Base-by-base conservation (phyloP, 2,888 invertebrate genomes). In the Alloscopus bannaensis region DNA sequence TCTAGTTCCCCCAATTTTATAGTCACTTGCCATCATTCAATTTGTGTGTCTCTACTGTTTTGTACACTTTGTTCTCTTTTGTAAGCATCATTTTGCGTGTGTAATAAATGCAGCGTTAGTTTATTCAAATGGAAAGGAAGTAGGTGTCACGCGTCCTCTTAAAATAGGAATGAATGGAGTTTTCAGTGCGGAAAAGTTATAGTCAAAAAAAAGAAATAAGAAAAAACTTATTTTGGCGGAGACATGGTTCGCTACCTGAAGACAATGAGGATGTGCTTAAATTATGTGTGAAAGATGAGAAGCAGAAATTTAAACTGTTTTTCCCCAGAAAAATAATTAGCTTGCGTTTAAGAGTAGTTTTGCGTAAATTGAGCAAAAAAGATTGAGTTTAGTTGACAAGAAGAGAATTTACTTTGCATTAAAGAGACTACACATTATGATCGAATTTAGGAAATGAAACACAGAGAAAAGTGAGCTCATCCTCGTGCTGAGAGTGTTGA, bases 131-230 rank as follows among this genome's bases (percentile, higher is more conserved):
- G 18, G 45, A 45, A 45, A 45, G 22, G 55, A 55, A 24, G 22
- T 55, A 55, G 55, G 55, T 55, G 55, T 13, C 26, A 55, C 55
- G n/a, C n/a, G 26, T 24, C 11, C 55, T 55, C 20, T 47, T 16
- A 13, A 26, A 52, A 68, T 3, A 29, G 24, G 52, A 26, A 45
- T 45, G n/a, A 75, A 75, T 66, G 66, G 65, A 36, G 28, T 75
- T 75, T 75, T 75, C 50, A 75, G 75, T 45, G 75, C 75, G 59
- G 26, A 52, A 52, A 52, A 22, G 62, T 62, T 13, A 47, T 22
- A 45, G 64, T 45, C 55, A 55, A 55, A 28, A 59, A 11, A 36
- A 52, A 8, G 26, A 31, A 36, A 26, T 24, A 28, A 8, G 20
- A 65, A n/a, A n/a, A n/a, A 18, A 18, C 18, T 45, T 45, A 11